Conservation (phyloP, 2,888 invertebrate species). For the Nudaria mundana region DNA sequence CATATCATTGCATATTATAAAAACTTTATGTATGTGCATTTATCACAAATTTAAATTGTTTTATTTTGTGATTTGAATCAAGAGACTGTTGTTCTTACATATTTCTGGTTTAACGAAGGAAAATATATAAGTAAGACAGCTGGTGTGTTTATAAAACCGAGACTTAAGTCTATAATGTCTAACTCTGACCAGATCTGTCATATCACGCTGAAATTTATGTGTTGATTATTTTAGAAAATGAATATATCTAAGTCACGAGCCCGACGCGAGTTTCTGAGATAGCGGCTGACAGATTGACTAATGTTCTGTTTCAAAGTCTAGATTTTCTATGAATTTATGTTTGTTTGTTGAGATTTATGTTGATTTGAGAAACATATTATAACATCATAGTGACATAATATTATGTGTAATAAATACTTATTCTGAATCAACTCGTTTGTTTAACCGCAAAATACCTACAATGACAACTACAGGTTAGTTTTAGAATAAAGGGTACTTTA, state of each 20-base stretch:
- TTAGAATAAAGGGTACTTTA: no score
- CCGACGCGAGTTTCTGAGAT: constrained; percentile 36
- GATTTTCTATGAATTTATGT: constrained; percentile 15
- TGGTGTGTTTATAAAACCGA: no score
- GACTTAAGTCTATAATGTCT: no score
- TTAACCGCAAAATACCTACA: no score
- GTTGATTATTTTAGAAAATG: constrained; percentile 54
- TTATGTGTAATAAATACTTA: not conserved
- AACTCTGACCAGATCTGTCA: constrained; percentile 33
- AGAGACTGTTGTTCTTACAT: not conserved
- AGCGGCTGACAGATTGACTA: constrained; percentile 32
- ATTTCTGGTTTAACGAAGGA: not conserved
- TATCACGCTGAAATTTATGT: constrained; percentile 45
- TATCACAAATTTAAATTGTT: no score
- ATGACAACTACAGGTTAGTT: no score
- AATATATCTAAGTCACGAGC: constrained; percentile 45
- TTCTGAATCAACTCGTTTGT: no score
- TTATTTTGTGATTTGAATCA: no score
- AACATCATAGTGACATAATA: no score
- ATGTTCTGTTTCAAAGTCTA: constrained; percentile 22
- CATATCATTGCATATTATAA: no score
- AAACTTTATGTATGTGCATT: no score
- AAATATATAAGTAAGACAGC: no score
- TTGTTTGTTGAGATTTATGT: constrained; percentile 7
- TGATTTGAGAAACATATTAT: constrained; percentile 4